phyloP scores from a whole-genome alignment of 2,113 vertebrate genomes.

The Columba livia region DNA sequence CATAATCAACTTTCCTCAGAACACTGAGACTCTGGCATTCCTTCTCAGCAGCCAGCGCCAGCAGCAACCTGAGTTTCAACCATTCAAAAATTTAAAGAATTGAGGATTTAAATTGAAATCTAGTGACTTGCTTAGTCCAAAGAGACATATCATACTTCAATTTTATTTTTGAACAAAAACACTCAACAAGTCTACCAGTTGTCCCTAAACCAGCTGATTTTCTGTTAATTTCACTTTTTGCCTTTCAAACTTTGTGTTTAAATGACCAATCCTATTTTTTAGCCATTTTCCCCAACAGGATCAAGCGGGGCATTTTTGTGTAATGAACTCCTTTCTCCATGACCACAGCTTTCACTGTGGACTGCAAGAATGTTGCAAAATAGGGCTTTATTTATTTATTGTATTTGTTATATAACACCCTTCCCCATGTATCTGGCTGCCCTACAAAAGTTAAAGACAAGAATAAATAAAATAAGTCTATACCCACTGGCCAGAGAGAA shows the following conservation, averaged over 20 bases:
- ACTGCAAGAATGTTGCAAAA: conserved; percentile 48
- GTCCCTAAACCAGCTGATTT: background rate
- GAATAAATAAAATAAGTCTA: conserved; percentile 60
- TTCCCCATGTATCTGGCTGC: conserved; percentile 66
- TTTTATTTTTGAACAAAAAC: background rate
- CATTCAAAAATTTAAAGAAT: background rate
- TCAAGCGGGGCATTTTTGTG: conserved; percentile 66
- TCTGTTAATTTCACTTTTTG: background rate
- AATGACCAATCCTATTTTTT: background rate
- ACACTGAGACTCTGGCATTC: conserved; percentile 34
- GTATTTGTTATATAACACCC: conserved; percentile 69
- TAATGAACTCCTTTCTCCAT: conserved; percentile 60
- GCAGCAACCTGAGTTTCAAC: conserved; percentile 44
- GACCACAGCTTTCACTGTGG: conserved; percentile 61
- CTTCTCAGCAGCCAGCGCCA: conserved; percentile 19
- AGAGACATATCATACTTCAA: background rate
- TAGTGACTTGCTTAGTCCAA: background rate
- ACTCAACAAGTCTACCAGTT: background rate
- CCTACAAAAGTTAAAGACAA: conserved; percentile 56
- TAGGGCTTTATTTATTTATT: conserved; percentile 64
- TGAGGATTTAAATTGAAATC: conserved; percentile 13
- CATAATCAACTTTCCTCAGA: conserved; percentile 47
- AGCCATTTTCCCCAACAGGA: conserved; percentile 50
- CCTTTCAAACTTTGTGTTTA: background rate
- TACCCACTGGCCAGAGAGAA: conserved; percentile 37